A percentile compares a stretch with the other conserved stretches of the same genome.
These are phyloP conservation scores for Drosophila funebris DNA, from an alignment of 1,140 invertebrate genomes.

Conservation along the genomic window DNA sequence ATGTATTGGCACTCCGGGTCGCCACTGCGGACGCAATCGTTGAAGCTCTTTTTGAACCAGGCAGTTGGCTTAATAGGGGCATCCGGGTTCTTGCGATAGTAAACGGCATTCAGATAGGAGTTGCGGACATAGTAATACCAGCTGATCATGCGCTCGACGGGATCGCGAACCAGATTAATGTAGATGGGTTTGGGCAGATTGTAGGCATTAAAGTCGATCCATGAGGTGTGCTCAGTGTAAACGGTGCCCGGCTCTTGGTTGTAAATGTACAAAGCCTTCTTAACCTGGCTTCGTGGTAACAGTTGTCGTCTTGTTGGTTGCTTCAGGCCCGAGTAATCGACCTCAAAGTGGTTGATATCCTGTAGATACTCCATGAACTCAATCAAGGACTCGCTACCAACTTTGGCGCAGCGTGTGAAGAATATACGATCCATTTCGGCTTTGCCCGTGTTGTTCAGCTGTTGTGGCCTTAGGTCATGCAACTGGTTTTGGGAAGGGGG, in stretches of 20 bases:
- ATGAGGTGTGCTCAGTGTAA: conserved; percentile 92
- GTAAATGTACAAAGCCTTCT: conserved; percentile 84
- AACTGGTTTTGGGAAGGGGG: conserved; percentile 33
- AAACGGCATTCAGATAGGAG: conserved; percentile 94
- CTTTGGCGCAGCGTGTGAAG: conserved; percentile 95
- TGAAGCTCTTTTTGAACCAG: conserved; percentile 95
- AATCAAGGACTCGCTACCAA: conserved; percentile 94
- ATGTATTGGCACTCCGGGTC: conserved; percentile 93
- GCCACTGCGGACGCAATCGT: conserved; percentile 92
- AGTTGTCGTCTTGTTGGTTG: conserved; percentile 45
- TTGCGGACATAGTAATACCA: conserved; percentile 94
- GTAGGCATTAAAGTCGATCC: conserved; percentile 86
- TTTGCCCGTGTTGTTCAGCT: conserved; percentile 63
- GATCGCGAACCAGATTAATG: conserved; percentile 94
- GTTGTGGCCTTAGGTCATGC: conserved; percentile 42
- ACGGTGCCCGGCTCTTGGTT: conserved; percentile 84
- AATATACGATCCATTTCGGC: conserved; percentile 87
- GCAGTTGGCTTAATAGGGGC: conserved; percentile 91
- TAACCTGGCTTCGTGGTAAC: conserved; percentile 84
- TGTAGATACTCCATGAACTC: conserved; percentile 89
- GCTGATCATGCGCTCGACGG: conserved; percentile 94
- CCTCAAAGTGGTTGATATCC: conserved; percentile 52
- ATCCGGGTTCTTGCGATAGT: conserved; percentile 92
- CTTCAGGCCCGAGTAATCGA: conserved; percentile 52
- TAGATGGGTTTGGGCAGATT: conserved; percentile 92